These are phyloP conservation scores for Pollenia amentaria DNA, from an alignment of 2,888 invertebrate species.

Conservation along the genomic window DNA sequence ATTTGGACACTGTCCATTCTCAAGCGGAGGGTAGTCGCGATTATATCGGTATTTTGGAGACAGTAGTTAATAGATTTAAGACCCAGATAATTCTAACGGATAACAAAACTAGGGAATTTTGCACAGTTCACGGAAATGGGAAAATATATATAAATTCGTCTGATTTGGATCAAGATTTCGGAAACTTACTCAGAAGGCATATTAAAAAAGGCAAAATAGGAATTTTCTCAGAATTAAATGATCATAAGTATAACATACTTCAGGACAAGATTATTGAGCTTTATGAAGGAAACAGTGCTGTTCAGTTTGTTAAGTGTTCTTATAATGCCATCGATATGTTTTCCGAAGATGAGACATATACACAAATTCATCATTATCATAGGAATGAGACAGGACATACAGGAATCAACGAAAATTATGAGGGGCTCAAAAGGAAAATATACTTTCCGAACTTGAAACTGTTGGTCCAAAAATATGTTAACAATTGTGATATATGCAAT, in stretches of 20 bases:
- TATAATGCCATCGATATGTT: slow-evolving; percentile 57
- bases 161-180: slow-evolving; percentile 45
- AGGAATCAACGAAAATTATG: slow-evolving; percentile 7
- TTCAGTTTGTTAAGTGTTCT: slow-evolving; percentile 68
- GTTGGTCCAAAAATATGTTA: slow-evolving; percentile 66
- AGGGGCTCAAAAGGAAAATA: slow-evolving; percentile 22
- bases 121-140: slow-evolving; percentile 37
- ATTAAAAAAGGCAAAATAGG: slow-evolving; percentile 47
- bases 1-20: slow-evolving; percentile 34
- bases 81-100: slow-evolving; percentile 32
- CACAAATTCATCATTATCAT: slow-evolving; percentile 57
- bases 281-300: slow-evolving; percentile 2
- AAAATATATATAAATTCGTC: slow-evolving; percentile 43
- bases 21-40: slow-evolving; percentile 31
- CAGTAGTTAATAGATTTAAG: slow-evolving; percentile 24
- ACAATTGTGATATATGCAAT: slow-evolving; percentile 64
- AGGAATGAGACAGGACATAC: slow-evolving; percentile 29
- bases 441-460: slow-evolving; percentile 65
- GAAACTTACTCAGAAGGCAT: slow-evolving; percentile 33
- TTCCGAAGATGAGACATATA: slow-evolving; percentile 3
- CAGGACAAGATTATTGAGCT: slow-evolving; percentile 69
- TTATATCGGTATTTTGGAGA: slow-evolving; percentile 46
- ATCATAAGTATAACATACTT: slow-evolving; percentile 53
- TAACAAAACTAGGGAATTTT: slow-evolving; percentile 30
- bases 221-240: slow-evolving; percentile 59